These are phyloP conservation scores for Archocentrus centrarchus DNA, from an alignment of 2,113 vertebrate species.

Conservation along the genomic window DNA sequence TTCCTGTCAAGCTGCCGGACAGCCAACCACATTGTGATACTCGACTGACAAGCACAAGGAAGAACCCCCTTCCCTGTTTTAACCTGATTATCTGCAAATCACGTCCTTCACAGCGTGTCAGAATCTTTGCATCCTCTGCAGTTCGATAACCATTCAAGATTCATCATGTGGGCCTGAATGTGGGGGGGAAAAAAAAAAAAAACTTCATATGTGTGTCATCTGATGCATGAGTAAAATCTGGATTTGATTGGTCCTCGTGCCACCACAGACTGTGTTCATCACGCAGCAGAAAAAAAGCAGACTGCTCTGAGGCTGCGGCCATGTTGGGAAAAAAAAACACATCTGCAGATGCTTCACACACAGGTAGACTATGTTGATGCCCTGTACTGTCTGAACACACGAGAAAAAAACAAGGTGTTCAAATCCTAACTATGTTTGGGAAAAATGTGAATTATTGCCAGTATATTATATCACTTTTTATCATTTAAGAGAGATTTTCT, in stretches of 20 bases:
- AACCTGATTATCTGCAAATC: slow-evolving; percentile 66
- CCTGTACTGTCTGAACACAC: neutral
- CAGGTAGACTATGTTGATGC: neutral
- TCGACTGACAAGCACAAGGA: slow-evolving; percentile 52
- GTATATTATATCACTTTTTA: slow-evolving; percentile 14
- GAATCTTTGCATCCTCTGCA: slow-evolving; percentile 73
- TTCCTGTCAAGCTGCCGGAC: slow-evolving; percentile 88
- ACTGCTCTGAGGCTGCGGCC: slow-evolving; percentile 40
- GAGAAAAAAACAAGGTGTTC: neutral
- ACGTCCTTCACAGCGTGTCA: slow-evolving; percentile 56
- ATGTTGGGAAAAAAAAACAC: slow-evolving; percentile 56
- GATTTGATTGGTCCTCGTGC: slow-evolving; percentile 53
- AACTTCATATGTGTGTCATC: slow-evolving; percentile 61
- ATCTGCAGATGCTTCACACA: slow-evolving; percentile 19
- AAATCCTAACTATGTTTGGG: neutral
- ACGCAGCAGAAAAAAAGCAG: slow-evolving; percentile 10
- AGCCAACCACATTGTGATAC: slow-evolving; percentile 95
- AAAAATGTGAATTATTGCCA: slow-evolving; percentile 19
- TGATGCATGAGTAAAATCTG: slow-evolving; percentile 53
- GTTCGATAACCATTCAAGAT: slow-evolving; percentile 50
- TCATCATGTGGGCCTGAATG: slow-evolving; percentile 46
- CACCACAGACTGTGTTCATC: slow-evolving; percentile 47
- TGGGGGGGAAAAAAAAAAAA: neutral
- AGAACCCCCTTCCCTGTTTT: slow-evolving; percentile 61
- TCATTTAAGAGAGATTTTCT: slow-evolving; percentile 22